Evolutionary conservation across 2,797 vertebrate genomes (phyloP).

Genomic region (Arrhamphus sclerolepis): DNA sequence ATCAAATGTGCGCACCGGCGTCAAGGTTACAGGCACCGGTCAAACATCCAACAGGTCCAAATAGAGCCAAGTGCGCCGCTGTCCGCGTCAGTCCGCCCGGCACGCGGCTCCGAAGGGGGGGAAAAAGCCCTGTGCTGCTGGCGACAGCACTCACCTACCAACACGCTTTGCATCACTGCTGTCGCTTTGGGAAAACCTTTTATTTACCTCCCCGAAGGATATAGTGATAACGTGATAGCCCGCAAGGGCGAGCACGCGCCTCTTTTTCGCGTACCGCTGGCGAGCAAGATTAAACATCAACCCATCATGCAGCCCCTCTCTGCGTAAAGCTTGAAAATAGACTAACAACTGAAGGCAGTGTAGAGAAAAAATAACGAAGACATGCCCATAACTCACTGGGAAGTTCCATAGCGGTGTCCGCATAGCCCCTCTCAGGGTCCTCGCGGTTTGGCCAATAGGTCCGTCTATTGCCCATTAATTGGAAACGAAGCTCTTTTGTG

Average conservation of each 20-base stretch:
- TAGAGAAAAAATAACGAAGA: constrained; percentile 53
- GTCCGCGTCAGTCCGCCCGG: constrained; percentile 10
- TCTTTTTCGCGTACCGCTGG: constrained; percentile 53
- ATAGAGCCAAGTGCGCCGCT: constrained; percentile 26
- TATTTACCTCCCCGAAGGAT: constrained; percentile 71
- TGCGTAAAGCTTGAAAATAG: constrained; percentile 65
- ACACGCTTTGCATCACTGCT: constrained; percentile 71
- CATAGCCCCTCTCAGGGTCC: constrained; percentile 77
- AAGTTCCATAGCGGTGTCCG: constrained; percentile 80
- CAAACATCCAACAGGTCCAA: constrained; percentile 34
- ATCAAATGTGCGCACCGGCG: constrained; percentile 15
- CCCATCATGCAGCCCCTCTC: constrained; percentile 31
- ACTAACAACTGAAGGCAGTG: constrained; percentile 44
- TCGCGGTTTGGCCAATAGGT: constrained; percentile 74
- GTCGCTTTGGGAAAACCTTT: constrained; percentile 70
- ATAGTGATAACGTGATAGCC: constrained; percentile 54
- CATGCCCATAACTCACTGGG: constrained; percentile 81
- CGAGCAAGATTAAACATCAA: constrained; percentile 66
- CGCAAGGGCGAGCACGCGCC: constrained; percentile 53
- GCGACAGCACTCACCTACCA: constrained; percentile 39
- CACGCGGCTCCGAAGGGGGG: constrained; percentile 27
- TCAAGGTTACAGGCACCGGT: constrained; percentile 31
- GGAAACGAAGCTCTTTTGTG: constrained; percentile 82
- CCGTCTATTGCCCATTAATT: constrained; percentile 83
- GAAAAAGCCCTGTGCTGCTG: constrained; percentile 31